A percentile compares a stretch with the other conserved stretches of the same genome.
Evolutionary conservation across 1,140 invertebrate genomes (phyloP).

Genomic region (Drosophila orena): DNA sequence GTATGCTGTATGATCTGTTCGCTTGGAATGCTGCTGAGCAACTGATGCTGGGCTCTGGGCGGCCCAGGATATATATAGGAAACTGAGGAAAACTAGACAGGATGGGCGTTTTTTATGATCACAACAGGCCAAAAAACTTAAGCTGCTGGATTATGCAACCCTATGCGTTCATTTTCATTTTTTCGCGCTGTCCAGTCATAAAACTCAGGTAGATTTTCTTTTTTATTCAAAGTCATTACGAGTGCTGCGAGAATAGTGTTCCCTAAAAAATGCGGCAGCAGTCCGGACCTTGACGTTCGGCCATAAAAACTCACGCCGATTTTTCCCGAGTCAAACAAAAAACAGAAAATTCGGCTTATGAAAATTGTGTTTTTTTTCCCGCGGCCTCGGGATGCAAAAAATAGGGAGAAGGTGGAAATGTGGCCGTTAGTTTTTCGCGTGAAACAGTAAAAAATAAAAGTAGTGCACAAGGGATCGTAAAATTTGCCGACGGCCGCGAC

Average conservation of each 20-base stretch:
- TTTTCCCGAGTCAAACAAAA: constrained; percentile 44
- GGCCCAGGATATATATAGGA: constrained; percentile 56
- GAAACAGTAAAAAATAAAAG: constrained; percentile 81
- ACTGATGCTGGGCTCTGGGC: constrained; percentile 48
- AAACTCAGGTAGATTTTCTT: constrained; percentile 69
- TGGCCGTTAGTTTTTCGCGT: constrained; percentile 50
- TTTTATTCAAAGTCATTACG: constrained; percentile 71
- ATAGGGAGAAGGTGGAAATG: constrained; percentile 37
- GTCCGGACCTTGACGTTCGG: constrained; percentile 69
- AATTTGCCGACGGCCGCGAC: constrained; percentile 65
- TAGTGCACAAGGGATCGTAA: constrained; percentile 76
- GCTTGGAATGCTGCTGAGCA: constrained; percentile 53
- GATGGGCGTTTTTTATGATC: constrained; percentile 69
- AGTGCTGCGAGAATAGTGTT: constrained; percentile 29
- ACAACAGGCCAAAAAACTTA: constrained; percentile 74
- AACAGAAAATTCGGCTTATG: constrained; percentile 29
- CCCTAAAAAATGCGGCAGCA: constrained; percentile 69
- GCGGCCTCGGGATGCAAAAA: constrained; percentile 24
- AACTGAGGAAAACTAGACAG: constrained; percentile 23
- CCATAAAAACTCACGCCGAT: constrained; percentile 58
- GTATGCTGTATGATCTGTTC: constrained; percentile 44
- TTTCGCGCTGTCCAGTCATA: constrained; percentile 49
- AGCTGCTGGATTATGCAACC: constrained; percentile 82
- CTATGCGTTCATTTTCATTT: constrained; percentile 66
- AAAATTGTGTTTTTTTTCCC: constrained; percentile 52